Evolutionary conservation across 2,113 vertebrate genomes (phyloP).

Genomic region (Corythoichthys haematopterus): DNA sequence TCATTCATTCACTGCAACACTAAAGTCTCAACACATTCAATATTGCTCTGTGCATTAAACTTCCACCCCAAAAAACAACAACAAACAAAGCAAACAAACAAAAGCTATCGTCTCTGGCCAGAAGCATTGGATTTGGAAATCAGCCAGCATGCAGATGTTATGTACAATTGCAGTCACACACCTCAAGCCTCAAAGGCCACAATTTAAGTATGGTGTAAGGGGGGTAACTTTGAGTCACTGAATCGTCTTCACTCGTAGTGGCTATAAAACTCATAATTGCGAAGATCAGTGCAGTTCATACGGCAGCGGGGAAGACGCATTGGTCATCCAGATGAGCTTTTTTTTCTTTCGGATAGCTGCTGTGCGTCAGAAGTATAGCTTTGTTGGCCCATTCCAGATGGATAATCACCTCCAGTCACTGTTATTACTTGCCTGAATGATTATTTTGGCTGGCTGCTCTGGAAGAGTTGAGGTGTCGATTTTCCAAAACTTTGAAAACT

Average conservation of each 20-base stretch:
- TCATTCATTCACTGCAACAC: background rate
- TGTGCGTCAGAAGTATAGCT: constrained; percentile 9
- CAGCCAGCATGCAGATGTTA: constrained; percentile 28
- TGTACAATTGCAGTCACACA: constrained; percentile 10
- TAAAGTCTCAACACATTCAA: background rate
- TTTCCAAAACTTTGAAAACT: constrained; percentile 17
- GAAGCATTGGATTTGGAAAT: constrained; percentile 10
- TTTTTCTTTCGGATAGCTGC: constrained; percentile 13
- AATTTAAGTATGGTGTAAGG: constrained; percentile 3
- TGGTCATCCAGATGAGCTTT: constrained; percentile 13
- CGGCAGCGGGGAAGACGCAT: constrained; percentile 1
- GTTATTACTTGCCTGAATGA: constrained; percentile 33
- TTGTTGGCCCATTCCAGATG: constrained; percentile 35
- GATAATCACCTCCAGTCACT: constrained; percentile 35
- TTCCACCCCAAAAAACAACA: background rate
- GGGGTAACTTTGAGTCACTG: constrained; percentile 8
- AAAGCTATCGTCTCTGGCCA: background rate
- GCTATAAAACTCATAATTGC: constrained; percentile 21
- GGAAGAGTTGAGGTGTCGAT: constrained; percentile 13
- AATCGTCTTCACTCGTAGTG: constrained; percentile 1
- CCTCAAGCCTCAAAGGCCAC: constrained; percentile 16
- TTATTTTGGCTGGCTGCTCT: constrained; percentile 18
- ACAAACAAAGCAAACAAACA: background rate
- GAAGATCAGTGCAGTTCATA: constrained; percentile 19
- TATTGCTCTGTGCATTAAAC: background rate